A percentile compares a stretch with the other conserved stretches of the same genome.
phyloP scores from a whole-genome alignment of 2,797 vertebrate genomes.

The Aplochiton taeniatus region DNA sequence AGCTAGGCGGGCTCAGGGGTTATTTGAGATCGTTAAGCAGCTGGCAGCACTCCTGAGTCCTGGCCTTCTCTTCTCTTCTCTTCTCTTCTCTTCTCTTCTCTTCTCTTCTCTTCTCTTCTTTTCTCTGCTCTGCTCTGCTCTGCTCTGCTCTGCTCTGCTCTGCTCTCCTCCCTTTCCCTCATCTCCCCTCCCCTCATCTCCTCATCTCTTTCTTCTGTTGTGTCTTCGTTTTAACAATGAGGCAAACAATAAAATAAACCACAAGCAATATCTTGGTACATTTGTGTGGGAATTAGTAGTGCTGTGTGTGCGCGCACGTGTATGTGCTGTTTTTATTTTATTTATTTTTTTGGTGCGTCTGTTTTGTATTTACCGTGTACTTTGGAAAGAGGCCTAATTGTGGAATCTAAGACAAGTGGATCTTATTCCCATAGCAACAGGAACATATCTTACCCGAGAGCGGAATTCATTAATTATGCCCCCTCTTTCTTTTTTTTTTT shows the following conservation, averaged over 20 bases:
- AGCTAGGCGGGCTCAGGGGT: constrained; percentile 70
- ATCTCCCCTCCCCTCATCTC: too few species aligned
- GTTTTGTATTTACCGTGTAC: constrained; percentile 18
- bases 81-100: constrained; percentile 22
- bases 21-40: constrained; percentile 81
- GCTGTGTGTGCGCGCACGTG: neutral
- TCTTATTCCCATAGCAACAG: constrained; percentile 78
- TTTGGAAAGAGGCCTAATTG: constrained; percentile 39
- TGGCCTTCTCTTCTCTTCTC: constrained; percentile 42
- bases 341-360: constrained; percentile 23
- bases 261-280: neutral
- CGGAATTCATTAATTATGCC: constrained; percentile 73
- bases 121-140: constrained; percentile 20
- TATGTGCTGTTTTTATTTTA: constrained; percentile 7
- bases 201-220: constrained; percentile 5
- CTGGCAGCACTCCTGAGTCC: constrained; percentile 67
- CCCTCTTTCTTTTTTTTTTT: neutral
- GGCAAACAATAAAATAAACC: too few species aligned
- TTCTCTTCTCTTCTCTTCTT: constrained; percentile 29
- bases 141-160: constrained; percentile 4
- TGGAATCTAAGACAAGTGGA: constrained; percentile 66
- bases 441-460: constrained; percentile 70
- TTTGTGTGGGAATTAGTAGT: constrained; percentile 11
- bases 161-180: constrained; percentile 2
- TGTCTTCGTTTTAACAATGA: too few species aligned